Percentiles rank a stretch among this genome's conserved stretches.
phyloP scores from a whole-genome alignment of 2,113 vertebrate genomes.

The Pachypanchax playfairii region DNA sequence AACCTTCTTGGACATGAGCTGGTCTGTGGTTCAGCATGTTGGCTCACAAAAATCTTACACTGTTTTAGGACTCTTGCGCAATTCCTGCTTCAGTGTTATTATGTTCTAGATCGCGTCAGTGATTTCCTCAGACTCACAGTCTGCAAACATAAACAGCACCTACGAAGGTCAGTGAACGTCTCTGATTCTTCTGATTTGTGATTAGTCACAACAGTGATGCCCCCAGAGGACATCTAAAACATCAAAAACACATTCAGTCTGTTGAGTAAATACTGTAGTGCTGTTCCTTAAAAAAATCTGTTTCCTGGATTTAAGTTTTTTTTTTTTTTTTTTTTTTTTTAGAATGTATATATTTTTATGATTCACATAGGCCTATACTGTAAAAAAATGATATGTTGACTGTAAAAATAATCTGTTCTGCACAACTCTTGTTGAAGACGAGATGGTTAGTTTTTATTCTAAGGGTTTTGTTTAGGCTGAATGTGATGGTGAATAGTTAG shows the following conservation, averaged over 20 bases:
- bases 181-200: constrained; percentile 30
- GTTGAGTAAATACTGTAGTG: constrained; percentile 34
- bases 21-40: no score
- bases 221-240: constrained; percentile 17
- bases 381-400: neutral
- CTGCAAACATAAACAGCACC: neutral
- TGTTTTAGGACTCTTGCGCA: no score
- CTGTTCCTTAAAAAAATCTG: neutral
- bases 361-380: neutral
- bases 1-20: no score
- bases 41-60: no score
- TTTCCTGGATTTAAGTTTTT: neutral
- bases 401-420: neutral
- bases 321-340: neutral
- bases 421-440: neutral
- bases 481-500: no score
- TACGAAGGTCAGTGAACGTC: constrained; percentile 11
- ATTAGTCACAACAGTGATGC: constrained; percentile 48
- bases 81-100: no score
- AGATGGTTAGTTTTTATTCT: no score
- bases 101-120: no score
- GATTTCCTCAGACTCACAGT: neutral
- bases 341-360: neutral
- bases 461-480: no score
- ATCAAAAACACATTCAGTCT: constrained; percentile 23